Base-by-base conservation (phyloP, 2,113 vertebrate genomes). In the Phodopus roborovskii region DNA sequence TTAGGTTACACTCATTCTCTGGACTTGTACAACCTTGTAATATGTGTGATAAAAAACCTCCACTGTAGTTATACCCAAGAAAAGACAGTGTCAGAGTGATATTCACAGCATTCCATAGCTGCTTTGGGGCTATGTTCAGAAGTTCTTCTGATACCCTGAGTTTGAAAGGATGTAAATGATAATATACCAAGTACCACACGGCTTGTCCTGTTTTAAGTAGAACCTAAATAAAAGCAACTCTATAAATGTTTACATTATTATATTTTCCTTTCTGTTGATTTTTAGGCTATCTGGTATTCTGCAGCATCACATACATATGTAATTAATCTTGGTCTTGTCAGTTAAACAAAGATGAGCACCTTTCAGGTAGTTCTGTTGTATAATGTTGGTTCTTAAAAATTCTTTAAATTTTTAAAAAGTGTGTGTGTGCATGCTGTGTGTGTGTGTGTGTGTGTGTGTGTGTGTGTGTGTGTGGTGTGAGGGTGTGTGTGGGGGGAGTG, bases 1-100 rank as follows among this genome's bases (percentile, higher is more conserved):
- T 89, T 79, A 88, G 83, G 50, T 92, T 92, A 58, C 66, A 92
- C 89, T 70, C 39, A 12, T 88, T 83, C 66, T 88, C 62, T 89
- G n/a, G 56, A 94, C 91, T 92, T 89, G 84, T 8, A 64, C 68
- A 85, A 7, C 56, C 30, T 60, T 77, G 39, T 90, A 66, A 95
- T 88, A 62, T 73, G 28, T 60, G 22, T 93, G 88, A 62, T 53
- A 86, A 68, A 70, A 93, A 91, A 64, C 82, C 42, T 89, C 90
- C 74, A 58, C 42, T 45, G 12, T 64, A 58, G 28, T 8, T 73
- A 15, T 24, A 50, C 33, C 95, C 83, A 11, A 68, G 36, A 92
- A 82, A 94, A 93, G 48, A 60, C 77, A 28, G 13, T 39, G 66
- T 87, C 83, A 83, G 22, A 15, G 2, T 81, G 77, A 84, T n/a